Conservation (phyloP, 2,888 invertebrate species). For the Timema cristinae region DNA sequence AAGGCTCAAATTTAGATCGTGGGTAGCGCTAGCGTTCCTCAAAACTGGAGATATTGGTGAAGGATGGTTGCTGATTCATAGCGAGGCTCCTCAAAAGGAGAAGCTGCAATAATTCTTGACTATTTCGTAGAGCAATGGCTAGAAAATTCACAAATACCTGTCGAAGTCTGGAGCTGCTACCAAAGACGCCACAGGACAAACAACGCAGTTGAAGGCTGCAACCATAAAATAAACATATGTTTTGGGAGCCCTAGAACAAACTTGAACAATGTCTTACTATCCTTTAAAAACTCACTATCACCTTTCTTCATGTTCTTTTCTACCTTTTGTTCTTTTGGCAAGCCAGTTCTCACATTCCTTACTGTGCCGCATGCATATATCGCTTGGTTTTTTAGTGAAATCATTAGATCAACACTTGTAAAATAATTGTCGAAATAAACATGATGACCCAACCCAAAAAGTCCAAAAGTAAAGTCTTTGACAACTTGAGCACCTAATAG, state of each 20-base stretch:
- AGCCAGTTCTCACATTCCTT: no score
- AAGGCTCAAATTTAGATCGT: slow-evolving; percentile 24
- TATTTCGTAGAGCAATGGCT: no score
- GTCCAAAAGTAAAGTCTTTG: no score
- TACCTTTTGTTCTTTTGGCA: no score
- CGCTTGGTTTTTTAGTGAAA: no score
- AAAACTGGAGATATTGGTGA: background rate
- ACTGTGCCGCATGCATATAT: no score
- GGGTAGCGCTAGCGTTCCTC: slow-evolving; percentile 21
- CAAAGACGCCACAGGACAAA: background rate
- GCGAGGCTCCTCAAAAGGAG: background rate
- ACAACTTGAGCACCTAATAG: no score
- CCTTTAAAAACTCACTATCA: background rate
- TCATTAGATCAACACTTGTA: no score
- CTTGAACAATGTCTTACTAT: background rate
- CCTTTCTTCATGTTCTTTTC: no score
- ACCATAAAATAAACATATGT: background rate
- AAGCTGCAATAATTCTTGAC: background rate
- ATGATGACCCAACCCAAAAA: no score
- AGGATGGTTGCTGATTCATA: background rate
- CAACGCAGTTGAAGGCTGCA: background rate
- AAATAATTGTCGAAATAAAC: no score
- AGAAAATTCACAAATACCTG: background rate
- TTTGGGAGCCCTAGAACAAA: background rate
- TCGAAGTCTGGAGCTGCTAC: background rate